Base-by-base conservation (phyloP, 2,113 vertebrate genomes). In the Ceyx cyanopectus region DNA sequence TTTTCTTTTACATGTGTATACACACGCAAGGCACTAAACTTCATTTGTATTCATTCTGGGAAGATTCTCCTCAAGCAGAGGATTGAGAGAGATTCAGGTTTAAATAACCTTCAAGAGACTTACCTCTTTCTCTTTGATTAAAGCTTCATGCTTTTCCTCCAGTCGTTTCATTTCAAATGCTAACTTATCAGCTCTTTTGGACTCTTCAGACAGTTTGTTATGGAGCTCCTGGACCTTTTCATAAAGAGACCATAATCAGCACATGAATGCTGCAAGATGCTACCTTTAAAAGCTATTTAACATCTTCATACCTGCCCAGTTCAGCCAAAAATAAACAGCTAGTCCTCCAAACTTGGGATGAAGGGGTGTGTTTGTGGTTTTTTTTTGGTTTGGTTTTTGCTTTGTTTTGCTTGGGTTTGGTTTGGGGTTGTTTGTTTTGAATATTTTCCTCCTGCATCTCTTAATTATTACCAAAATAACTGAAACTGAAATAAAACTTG, bases 61-160 rank as follows among this genome's bases (percentile, higher is more conserved):
- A 73, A 92, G 48, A 5, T 23, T 73, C 15, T 82, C 37, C 27
- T 87, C 15, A 66, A 46, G 61, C 10, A 80, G 17, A 73, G 3
- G 4, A 61, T 43, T 79, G 14, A 57, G 12, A 53, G 16, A 78
- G 12, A 74, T 48, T 45, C 5, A 76, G 10, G 12, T 51, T 80
- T 69, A 84, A 68, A 74, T 26, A 45, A 87, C 37, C 20, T n/a
- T 45, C 19, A 58, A 51, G 23, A 50, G 20, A 21, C 54, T 96
- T 94, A 99, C 99, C 97, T 99, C 99, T 96, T 98, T 99, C 97
- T 99, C 99, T 91, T 99, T 99, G 30, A 98, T 92, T 90, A 98
- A 94, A 89, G 99, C 96, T 91, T 99, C 99, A 2, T 99, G 97
- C 85, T 98, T 99, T 96, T 99, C 99, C 92, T 99, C 98, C 54